Base-by-base conservation (phyloP, 2,797 vertebrate genomes). In the Cynodonichthys magdalenae region DNA sequence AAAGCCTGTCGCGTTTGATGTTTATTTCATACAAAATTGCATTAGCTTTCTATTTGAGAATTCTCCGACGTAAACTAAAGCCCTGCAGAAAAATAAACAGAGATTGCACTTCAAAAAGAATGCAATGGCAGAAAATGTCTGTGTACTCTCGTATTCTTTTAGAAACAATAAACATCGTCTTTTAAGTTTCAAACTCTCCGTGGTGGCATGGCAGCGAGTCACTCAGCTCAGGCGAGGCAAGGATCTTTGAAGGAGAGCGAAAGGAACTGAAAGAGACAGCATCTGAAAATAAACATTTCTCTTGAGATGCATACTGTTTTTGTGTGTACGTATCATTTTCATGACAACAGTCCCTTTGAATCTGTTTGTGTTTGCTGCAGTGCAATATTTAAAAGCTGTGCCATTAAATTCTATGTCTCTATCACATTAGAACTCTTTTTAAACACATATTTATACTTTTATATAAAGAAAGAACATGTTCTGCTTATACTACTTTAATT, bases 121-220 rank as follows among this genome's bases (percentile, higher is more conserved):
- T 60, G 69, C 75, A 24, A 80, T 76, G 83, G 84, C 79, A 85
- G 73, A 56, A 81, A 85, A 71, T 63, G 73, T 77, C 85, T 84
- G 74, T 19, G 70, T 79, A 74, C 82, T 89, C 72, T 77, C 74
- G 59, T 65, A 85, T 88, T 90, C 80, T 75, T 87, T 88, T 82
- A 81, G 86, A 90, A 85, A 90, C 85, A 85, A 88, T 89, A 89
- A 90, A 89, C 84, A 81, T 58, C 18, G 34, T 79, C 81, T 91
- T 89, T 90, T 86, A 90, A 90, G 81, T 85, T 77, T 63, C 75
- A 84, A 79, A 78, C 80, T 83, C 83, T 86, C 86, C 55, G 18
- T 11, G 76, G 88, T 82, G 81, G 79, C 74, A 49, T 59, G 74
- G 80, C 78, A 68, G 50, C 63, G 29, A 76, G 79, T 77, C 75